Evolutionary conservation across 2,888 invertebrate species (phyloP), one percentile per base, ranked within the genome.

Genomic region (Leptopilina syphax): DNA sequence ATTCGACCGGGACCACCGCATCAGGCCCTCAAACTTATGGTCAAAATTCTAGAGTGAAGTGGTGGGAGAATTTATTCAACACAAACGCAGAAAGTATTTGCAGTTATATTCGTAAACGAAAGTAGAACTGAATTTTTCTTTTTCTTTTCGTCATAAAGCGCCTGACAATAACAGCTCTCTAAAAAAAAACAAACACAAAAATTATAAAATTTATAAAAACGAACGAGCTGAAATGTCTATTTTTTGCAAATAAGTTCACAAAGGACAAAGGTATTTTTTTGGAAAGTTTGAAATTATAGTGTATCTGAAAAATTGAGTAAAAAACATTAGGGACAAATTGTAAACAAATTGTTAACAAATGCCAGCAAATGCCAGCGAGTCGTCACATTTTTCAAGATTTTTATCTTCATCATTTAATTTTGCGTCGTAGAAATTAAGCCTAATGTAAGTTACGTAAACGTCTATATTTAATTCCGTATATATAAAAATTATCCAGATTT

Each of bases 1-100:
- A 95, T 96, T 88, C 92, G 94, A 85, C 93, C 94, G 1, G 93
- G 94, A 9, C 93, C 94, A 0, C 97, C 97, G 0, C 97, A 97
- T 87, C 94, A 95, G 79, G 95, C 95, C 47, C 93, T 96, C 67
- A 95, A 95, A 87, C 93, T 96, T 78, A 95, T 96, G 94, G 93
- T 94, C 73, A 93, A 93, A 88, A 66, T 89, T 54, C 76, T 91
- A 79, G 84, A 90, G 81, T 89, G 84, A 87, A 54, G 9, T 34
- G n/a, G 50, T 18, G 18, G 18, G 18, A 18, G 34, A 34, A 34
- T 34, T 34, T 34, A 34, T 34, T 1, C 34, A 2, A 0, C 65
- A 50, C 57, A 81, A 10, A 79, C 67, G 68, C 63, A 76, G 77
- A 78, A 65, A 65, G 67, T 76, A 50, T 50, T 50, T 50, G 50